Conservation (phyloP, 2,797 vertebrate species). For the Falco naumanni region DNA sequence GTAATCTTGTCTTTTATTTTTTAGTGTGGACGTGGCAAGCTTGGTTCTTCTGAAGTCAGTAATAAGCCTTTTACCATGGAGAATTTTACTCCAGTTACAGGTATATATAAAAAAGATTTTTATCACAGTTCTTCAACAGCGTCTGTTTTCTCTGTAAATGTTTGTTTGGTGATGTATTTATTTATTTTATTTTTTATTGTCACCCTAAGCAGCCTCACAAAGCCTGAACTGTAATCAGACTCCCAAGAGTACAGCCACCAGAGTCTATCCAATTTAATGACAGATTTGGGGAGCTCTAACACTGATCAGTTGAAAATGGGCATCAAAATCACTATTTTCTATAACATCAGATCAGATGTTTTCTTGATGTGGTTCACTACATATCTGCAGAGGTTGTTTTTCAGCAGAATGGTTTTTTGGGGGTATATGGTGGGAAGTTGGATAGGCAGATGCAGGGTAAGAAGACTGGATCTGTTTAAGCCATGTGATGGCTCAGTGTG, state of each 20-base stretch:
- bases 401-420: background rate
- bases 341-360: background rate
- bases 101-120: constrained; percentile 65
- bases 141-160: background rate
- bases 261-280: background rate
- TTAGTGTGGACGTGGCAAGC: constrained; percentile 80
- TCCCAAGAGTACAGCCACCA: background rate
- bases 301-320: background rate
- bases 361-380: background rate
- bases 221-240: background rate
- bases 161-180: background rate
- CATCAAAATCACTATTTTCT: background rate
- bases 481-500: background rate
- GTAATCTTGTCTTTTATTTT: constrained; percentile 68
- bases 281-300: background rate
- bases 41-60: constrained; percentile 77
- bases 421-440: background rate
- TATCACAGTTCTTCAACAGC: background rate
- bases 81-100: constrained; percentile 79
- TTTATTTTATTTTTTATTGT: background rate
- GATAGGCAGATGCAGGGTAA: background rate
- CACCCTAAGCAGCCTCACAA: background rate
- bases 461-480: background rate
- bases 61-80: constrained; percentile 82
- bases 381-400: background rate